These are phyloP conservation scores for Acanthopleura granulata DNA, from an alignment of 2,888 invertebrate genomes.

Conservation along the genomic window DNA sequence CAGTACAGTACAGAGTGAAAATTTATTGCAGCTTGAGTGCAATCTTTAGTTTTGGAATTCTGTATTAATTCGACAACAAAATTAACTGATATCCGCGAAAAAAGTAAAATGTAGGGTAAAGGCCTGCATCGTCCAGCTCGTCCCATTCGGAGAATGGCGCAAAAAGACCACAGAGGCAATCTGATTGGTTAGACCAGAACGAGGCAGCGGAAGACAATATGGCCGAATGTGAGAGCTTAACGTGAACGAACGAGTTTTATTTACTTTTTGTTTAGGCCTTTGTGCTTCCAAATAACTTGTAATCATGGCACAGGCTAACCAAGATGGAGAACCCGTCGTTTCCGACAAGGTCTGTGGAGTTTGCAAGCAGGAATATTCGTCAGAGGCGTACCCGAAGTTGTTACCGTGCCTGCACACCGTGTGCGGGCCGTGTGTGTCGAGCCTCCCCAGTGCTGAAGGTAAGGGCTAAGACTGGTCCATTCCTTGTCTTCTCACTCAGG, in stretches of 20 bases:
- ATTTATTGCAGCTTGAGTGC: too few species aligned
- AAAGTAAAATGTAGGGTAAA: too few species aligned
- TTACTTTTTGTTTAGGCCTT: background rate
- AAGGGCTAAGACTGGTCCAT: too few species aligned
- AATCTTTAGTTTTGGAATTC: too few species aligned
- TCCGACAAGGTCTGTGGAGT: constrained; percentile 26
- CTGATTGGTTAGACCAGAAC: background rate
- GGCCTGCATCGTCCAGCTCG: too few species aligned
- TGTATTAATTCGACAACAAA: too few species aligned
- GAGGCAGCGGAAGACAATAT: constrained; percentile 3
- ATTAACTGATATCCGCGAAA: too few species aligned
- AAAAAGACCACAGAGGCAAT: too few species aligned
- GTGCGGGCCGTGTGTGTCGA: constrained; percentile 71
- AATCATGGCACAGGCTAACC: background rate
- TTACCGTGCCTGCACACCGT: constrained; percentile 90
- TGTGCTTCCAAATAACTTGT: background rate
- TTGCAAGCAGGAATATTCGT: constrained; percentile 25
- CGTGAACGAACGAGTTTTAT: background rate
- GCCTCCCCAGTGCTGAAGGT: too few species aligned
- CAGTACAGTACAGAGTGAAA: too few species aligned
- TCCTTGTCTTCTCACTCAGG: too few species aligned
- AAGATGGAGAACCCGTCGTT: background rate
- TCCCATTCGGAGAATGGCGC: too few species aligned
- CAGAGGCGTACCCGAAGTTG: constrained; percentile 78
- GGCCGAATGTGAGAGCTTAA: background rate